A percentile compares a stretch with the other conserved stretches of the same genome.
phyloP scores from a whole-genome alignment of 2,113 vertebrate genomes.

The Lipophrys pholis region DNA sequence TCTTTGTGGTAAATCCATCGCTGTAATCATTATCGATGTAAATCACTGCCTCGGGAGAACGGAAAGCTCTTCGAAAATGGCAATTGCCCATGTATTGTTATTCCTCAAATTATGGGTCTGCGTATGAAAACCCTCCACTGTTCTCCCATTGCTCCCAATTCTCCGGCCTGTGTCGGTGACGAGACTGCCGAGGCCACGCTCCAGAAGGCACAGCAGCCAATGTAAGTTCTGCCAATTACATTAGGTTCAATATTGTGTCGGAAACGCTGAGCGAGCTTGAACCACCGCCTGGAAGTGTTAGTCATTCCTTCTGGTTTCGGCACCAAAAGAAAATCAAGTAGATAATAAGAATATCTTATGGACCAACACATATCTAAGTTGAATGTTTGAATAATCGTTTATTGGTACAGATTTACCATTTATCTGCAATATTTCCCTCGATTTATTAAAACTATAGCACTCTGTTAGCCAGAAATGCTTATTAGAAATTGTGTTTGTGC shows the following conservation, averaged over 20 bases:
- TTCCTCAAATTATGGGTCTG: background rate
- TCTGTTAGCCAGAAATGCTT: background rate
- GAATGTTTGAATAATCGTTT: background rate
- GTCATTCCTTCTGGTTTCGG: background rate
- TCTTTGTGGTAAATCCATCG: background rate
- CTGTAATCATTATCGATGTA: background rate
- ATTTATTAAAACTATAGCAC: slow-evolving; percentile 14
- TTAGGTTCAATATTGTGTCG: background rate
- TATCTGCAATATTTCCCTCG: background rate
- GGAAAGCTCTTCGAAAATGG: background rate
- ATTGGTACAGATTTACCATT: slow-evolving; percentile 13
- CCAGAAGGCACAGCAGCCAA: slow-evolving; percentile 6
- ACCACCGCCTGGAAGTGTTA: background rate
- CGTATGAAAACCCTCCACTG: background rate
- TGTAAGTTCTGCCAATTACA: slow-evolving; percentile 18
- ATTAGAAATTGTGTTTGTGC: too few species aligned
- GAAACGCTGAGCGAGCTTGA: slow-evolving; percentile 4
- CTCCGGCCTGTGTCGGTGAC: slow-evolving; percentile 1
- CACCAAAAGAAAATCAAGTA: slow-evolving; percentile 12
- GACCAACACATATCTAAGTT: background rate
- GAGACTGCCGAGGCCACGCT: slow-evolving; percentile 3
- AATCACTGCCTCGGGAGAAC: background rate
- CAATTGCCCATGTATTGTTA: background rate
- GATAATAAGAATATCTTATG: background rate
- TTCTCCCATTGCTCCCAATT: background rate